A percentile compares a stretch with the other conserved stretches of the same genome.
Evolutionary conservation across 2,113 vertebrate species (phyloP).

Genomic region (Fregetta grallaria): DNA sequence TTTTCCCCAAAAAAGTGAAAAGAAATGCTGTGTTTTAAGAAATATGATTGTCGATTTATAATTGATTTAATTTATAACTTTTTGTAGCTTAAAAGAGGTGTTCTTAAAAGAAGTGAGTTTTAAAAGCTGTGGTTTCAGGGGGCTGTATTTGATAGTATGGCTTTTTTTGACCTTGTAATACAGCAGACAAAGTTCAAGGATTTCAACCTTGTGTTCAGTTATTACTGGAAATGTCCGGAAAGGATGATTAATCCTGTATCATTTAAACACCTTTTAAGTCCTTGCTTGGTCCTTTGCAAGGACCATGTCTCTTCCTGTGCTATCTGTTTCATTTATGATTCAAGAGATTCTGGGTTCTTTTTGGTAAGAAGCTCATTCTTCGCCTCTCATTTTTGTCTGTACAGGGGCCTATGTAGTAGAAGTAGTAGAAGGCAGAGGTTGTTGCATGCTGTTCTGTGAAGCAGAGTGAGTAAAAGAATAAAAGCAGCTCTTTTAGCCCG

Average conservation of each 20-base stretch:
- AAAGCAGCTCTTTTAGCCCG: neutral
- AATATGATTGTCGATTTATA: neutral
- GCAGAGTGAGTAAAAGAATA: neutral
- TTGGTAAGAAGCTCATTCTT: neutral
- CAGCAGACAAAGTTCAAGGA: neutral
- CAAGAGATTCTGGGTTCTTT: neutral
- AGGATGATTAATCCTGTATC: neutral
- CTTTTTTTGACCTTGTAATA: neutral
- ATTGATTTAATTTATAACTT: neutral
- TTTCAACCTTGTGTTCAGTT: neutral
- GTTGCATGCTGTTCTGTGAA: neutral
- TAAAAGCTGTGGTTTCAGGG: neutral
- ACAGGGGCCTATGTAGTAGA: neutral
- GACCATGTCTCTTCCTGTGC: neutral
- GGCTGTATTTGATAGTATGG: neutral
- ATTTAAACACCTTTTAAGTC: neutral
- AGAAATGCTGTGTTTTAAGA: neutral
- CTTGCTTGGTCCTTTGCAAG: neutral
- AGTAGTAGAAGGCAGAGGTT: neutral
- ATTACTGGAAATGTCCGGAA: neutral
- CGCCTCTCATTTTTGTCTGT: neutral
- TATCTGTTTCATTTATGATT: constrained; percentile 7
- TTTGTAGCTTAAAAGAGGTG: neutral
- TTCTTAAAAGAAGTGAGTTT: neutral
- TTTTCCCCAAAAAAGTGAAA: neutral